A percentile compares a stretch with the other conserved stretches of the same genome.
These are phyloP conservation scores for Xylota segnis DNA, from an alignment of 2,888 invertebrate genomes.

Conservation along the genomic window DNA sequence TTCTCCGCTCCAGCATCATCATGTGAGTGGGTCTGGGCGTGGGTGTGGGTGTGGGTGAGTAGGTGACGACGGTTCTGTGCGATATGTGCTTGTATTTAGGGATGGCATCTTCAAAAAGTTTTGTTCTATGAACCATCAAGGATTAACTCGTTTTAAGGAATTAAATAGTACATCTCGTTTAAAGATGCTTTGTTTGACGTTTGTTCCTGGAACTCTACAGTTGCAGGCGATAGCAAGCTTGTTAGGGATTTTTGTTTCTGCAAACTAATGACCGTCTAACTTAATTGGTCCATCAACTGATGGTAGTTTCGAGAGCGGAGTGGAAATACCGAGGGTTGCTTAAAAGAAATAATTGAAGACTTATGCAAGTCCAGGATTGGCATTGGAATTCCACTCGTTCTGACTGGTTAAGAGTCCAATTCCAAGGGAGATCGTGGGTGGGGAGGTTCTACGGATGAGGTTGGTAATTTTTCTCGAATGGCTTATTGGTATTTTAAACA, in stretches of 20 bases:
- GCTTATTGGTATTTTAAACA: no score
- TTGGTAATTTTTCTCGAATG: no score
- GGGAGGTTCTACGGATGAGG: no score
- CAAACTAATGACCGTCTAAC: constrained; percentile 18
- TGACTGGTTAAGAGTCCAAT: neutral
- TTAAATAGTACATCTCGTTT: constrained; percentile 4
- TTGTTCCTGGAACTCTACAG: neutral
- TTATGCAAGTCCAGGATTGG: neutral
- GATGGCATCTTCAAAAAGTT: constrained; percentile 48
- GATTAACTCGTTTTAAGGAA: constrained; percentile 55
- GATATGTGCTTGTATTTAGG: constrained; percentile 14
- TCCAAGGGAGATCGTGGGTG: neutral
- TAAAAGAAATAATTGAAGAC: neutral
- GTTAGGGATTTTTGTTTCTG: neutral
- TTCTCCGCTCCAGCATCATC: constrained; percentile 30
- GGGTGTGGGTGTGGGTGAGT: neutral
- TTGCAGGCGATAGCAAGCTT: constrained; percentile 22
- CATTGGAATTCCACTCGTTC: neutral
- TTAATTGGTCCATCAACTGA: constrained; percentile 10
- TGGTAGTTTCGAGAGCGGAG: neutral
- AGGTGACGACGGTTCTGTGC: neutral
- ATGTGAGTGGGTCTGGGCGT: neutral
- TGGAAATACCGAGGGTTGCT: neutral
- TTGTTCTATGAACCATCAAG: constrained; percentile 11
- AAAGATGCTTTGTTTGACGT: neutral